phyloP scores from a whole-genome alignment of 53 echinoderm and acorn worm species.

The Echinarachnius parma region DNA sequence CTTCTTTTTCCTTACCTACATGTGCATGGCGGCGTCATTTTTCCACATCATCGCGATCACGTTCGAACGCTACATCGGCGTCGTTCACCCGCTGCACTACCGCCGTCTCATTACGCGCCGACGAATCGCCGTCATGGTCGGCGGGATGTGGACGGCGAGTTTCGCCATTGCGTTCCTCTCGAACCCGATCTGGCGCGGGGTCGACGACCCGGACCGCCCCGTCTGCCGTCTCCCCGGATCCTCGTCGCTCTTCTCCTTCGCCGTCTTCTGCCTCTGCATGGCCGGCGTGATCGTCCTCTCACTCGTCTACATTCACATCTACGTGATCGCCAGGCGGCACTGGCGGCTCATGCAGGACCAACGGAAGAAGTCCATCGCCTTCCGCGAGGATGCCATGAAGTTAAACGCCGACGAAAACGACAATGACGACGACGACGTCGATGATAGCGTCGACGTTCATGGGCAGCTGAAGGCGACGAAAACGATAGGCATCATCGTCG shows the following conservation, averaged over 20 bases:
- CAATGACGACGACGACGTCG: slow-evolving; percentile 2
- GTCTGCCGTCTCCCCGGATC: background rate
- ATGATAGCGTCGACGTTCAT: no score
- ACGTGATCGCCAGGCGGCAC: slow-evolving; percentile 46
- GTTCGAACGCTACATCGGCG: slow-evolving; percentile 53
- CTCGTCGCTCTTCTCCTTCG: slow-evolving; percentile 7
- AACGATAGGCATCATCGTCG: slow-evolving; percentile 59
- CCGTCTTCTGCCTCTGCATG: slow-evolving; percentile 39
- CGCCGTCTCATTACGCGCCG: slow-evolving; percentile 28
- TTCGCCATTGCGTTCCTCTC: slow-evolving; percentile 14
- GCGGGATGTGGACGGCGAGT: slow-evolving; percentile 41
- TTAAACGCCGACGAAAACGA: background rate
- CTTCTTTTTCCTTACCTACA: slow-evolving; percentile 55
- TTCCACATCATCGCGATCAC: slow-evolving; percentile 68
- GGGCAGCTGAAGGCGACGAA: slow-evolving; percentile 60
- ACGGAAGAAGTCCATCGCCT: no score
- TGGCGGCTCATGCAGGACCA: slow-evolving; percentile 31
- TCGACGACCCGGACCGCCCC: background rate
- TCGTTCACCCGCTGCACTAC: slow-evolving; percentile 43
- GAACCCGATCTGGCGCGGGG: background rate
- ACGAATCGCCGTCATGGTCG: slow-evolving; percentile 28
- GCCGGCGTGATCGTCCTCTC: slow-evolving; percentile 33
- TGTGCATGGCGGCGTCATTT: slow-evolving; percentile 50
- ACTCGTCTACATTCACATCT: slow-evolving; percentile 58
- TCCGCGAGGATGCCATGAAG: background rate